Evolutionary conservation across 2,797 vertebrate species (phyloP).

Genomic region (Macroramphosus scolopax): DNA sequence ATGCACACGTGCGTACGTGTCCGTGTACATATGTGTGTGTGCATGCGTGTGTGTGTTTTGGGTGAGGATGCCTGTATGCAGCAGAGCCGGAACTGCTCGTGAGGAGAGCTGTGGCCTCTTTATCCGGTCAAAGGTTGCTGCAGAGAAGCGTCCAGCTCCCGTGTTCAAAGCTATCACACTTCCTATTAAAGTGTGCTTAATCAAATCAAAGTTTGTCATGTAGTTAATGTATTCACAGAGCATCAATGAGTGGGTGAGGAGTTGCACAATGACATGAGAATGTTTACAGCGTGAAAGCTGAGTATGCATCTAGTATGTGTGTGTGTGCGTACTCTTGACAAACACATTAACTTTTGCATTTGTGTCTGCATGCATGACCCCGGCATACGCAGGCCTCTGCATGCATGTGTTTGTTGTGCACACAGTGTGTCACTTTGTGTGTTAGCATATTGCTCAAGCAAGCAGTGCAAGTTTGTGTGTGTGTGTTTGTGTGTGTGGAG

Average conservation of each 20-base stretch:
- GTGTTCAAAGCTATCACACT: conserved; percentile 33
- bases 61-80: conserved; percentile 42
- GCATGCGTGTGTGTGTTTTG: conserved; percentile 31
- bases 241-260: conserved; percentile 44
- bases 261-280: conserved; percentile 29
- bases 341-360: too few relatives aligned
- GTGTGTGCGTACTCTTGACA: conserved; percentile 25
- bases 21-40: conserved; percentile 39
- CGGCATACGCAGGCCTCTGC: conserved; percentile 24
- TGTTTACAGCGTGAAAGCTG: conserved; percentile 19
- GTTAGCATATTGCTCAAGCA: conserved; percentile 14
- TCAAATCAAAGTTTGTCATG: too few relatives aligned
- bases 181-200: conserved; percentile 11
- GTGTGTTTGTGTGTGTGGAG: conserved; percentile 45
- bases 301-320: too few relatives aligned
- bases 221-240: conserved; percentile 59
- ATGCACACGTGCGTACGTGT: conserved; percentile 23
- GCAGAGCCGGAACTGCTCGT: conserved; percentile 32
- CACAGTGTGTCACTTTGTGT: conserved; percentile 24
- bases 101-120: conserved; percentile 35
- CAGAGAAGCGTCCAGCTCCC: conserved; percentile 44
- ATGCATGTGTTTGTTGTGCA: conserved; percentile 34
- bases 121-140: conserved; percentile 55
- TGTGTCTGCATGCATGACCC: conserved; percentile 27
- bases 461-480: conserved; percentile 16